These are phyloP conservation scores for Blastomussa wellsi DNA, from an alignment of 92 coral and sea anemone species.

Conservation along the genomic window DNA sequence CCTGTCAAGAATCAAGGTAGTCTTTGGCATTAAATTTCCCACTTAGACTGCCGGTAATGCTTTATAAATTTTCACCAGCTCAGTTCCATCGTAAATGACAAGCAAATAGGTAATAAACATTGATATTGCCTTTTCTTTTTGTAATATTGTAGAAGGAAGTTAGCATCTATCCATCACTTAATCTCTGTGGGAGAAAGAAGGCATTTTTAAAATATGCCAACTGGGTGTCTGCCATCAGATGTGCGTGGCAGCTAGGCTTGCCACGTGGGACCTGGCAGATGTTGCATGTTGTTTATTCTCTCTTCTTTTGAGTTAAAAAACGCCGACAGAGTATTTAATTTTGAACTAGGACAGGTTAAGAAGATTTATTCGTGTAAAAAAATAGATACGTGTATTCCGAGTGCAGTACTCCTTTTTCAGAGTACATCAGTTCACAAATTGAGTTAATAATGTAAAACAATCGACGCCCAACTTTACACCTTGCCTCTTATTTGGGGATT, in stretches of 20 bases:
- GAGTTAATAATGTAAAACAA: no score
- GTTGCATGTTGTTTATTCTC: background rate
- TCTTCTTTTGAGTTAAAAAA: background rate
- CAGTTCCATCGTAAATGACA: background rate
- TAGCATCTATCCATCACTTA: background rate
- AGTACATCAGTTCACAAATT: background rate
- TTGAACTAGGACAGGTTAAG: background rate
- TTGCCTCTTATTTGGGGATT: background rate
- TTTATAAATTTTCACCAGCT: background rate
- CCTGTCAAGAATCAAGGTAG: background rate
- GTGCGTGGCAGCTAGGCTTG: background rate
- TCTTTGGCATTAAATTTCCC: background rate
- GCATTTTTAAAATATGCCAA: background rate
- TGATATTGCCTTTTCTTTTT: background rate
- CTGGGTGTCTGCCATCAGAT: background rate
- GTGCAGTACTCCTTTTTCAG: background rate
- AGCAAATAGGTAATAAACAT: background rate
- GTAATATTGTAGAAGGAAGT: background rate
- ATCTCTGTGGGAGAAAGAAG: background rate
- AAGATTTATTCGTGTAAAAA: background rate
- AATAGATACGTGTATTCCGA: background rate
- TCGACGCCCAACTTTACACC: background rate
- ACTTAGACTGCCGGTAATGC: background rate
- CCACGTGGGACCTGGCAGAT: background rate
- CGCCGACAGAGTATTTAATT: background rate